phyloP scores from a whole-genome alignment of 2,113 vertebrate genomes.

The Miniopterus natalensis region DNA sequence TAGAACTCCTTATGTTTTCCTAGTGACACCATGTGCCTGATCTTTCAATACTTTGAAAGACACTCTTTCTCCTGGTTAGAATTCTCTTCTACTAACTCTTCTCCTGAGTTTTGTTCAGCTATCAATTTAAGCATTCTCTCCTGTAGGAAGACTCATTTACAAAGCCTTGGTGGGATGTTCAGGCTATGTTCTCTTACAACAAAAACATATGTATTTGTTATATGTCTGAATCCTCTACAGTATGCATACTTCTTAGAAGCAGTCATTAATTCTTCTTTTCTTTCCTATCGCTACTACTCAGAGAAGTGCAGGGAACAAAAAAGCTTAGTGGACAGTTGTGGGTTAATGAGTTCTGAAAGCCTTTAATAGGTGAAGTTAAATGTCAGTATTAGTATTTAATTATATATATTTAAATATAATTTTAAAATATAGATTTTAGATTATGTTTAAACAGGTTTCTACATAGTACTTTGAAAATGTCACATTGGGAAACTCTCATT shows the following conservation, averaged over 20 bases:
- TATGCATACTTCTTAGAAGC: neutral
- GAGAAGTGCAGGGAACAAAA: neutral
- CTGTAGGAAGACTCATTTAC: neutral
- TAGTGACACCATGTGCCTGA: neutral
- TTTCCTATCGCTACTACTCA: neutral
- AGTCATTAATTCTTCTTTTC: neutral
- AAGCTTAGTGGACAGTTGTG: neutral
- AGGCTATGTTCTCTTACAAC: neutral
- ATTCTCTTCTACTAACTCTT: neutral
- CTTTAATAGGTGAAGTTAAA: neutral
- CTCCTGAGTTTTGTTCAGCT: neutral
- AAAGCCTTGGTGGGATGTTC: neutral
- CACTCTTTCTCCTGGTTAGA: neutral
- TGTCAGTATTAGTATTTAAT: neutral
- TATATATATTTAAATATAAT: neutral
- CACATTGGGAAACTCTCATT: neutral
- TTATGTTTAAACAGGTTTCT: neutral
- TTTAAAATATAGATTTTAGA: neutral
- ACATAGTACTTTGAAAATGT: neutral
- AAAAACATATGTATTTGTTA: neutral
- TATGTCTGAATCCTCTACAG: neutral
- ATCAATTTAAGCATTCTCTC: neutral
- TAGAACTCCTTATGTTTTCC: neutral
- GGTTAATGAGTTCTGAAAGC: neutral
- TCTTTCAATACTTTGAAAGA: neutral